phyloP scores from a whole-genome alignment of 2,797 vertebrate species.

The Dendrocincla fuliginosa region DNA sequence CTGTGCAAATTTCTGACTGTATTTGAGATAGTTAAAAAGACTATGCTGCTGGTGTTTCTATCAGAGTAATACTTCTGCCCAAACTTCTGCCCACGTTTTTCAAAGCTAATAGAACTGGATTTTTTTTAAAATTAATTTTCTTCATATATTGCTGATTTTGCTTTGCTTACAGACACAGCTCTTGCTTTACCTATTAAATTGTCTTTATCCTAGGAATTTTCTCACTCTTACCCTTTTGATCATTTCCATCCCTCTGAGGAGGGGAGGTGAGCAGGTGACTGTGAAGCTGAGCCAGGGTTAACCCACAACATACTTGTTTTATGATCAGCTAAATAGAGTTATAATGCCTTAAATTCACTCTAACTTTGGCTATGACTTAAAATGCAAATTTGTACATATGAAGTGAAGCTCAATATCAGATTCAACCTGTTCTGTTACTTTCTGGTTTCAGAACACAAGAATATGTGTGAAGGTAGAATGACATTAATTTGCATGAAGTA shows the following conservation, averaged over 20 bases:
- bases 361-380: not conserved
- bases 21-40: not conserved
- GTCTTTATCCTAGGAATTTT: not conserved
- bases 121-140: not conserved
- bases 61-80: not conserved
- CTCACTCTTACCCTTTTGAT: not conserved
- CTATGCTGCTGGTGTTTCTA: not conserved
- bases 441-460: not conserved
- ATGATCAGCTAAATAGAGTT: not conserved
- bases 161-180: not conserved
- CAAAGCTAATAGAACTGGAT: not conserved
- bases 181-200: not conserved
- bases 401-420: not conserved
- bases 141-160: not conserved
- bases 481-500: not conserved
- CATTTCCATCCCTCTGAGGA: rapidly evolving
- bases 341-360: not conserved
- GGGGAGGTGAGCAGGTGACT: not conserved
- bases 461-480: not conserved
- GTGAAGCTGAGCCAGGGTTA: not conserved
- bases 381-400: not conserved
- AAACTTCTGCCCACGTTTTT: not conserved
- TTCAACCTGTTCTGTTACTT: not conserved
- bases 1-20: constrained; percentile 1
- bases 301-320: not conserved